Evolutionary conservation across 2,113 vertebrate species (phyloP).

Genomic region (Anarhynchus alexandrinus): DNA sequence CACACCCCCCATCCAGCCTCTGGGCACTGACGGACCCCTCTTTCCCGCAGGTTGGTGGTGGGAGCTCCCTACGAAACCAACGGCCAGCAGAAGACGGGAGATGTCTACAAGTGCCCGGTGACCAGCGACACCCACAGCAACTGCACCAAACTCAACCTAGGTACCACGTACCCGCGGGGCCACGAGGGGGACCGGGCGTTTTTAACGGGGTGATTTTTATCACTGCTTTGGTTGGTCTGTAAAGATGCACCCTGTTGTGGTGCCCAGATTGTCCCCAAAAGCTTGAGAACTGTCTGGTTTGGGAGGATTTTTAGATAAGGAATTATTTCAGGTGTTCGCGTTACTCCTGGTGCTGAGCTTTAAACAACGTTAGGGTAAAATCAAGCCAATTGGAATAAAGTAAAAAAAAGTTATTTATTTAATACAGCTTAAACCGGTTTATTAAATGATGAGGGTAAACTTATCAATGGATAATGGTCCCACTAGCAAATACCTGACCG

Average conservation of each 20-base stretch:
- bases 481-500: background rate
- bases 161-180: conserved; percentile 48
- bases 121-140: conserved; percentile 75
- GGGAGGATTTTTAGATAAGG: background rate
- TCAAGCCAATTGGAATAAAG: background rate
- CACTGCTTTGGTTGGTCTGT: background rate
- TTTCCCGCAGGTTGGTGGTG: conserved; percentile 86
- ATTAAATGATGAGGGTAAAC: background rate
- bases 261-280: background rate
- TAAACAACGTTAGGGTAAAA: fast-evolving
- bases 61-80: conserved; percentile 93
- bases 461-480: background rate
- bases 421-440: background rate
- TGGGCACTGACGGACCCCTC: background rate
- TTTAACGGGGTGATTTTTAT: fast-evolving
- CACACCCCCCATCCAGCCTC: fast-evolving
- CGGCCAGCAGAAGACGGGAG: conserved; percentile 91
- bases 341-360: background rate
- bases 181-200: fast-evolving
- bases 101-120: conserved; percentile 92
- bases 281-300: fast-evolving
- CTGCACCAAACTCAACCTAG: conserved; percentile 94
- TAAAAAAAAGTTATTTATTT: background rate
- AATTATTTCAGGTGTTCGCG: background rate
- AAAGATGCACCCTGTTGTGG: fast-evolving